Base-by-base conservation (phyloP, 2,888 invertebrate genomes). In the Torymus aiolomorphi region DNA sequence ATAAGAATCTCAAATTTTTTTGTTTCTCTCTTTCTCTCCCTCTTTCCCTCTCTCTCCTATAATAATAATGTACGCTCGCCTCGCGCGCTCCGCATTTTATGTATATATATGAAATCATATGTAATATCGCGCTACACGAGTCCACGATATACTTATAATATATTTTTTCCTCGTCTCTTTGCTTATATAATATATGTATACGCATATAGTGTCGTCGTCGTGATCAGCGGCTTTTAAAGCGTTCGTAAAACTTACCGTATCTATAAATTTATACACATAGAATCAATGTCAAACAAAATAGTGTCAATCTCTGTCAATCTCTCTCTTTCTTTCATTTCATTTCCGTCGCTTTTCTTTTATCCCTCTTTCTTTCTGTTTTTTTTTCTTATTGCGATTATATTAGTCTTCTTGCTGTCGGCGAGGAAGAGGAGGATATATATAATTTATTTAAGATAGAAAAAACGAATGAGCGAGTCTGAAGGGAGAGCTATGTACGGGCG, bases 221-320 rank as follows among this genome's bases (percentile, higher is more conserved):
- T 20, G 31, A 65, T 75, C 49, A 78, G 59, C 72, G 52, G 20
- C 66, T 65, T 62, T 42, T 16, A 57, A 73, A 69, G 73, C 74
- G 13, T 70, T 84, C 82, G 80, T 84, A 82, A 83, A 82, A 80
- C 82, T 79, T 75, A 78, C 78, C 78, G 76, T 42, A 42, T 63
- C 54, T 82, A 84, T 84, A 83, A 84, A 87, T 84, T 84, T 84
- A 84, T 86, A 85, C 84, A 84, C 80, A 84, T 86, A 86, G 84
- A 86, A 86, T 86, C 82, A 86, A 86, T 85, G 84, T 85, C 84
- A 86, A 87, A 87, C 84, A 85, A 85, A 86, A 87, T 85, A 83
- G 78, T 65, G n/a, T 65, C 31, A 66, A 61, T 66, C 78, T 80
- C 69, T 84, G 77, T 74, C 76, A 76, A 70, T 65, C 78, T 78